Percentiles rank a stretch among this genome's conserved stretches.
These are phyloP conservation scores for Carabus problematicus DNA, from an alignment of 2,888 invertebrate species.

Conservation along the genomic window DNA sequence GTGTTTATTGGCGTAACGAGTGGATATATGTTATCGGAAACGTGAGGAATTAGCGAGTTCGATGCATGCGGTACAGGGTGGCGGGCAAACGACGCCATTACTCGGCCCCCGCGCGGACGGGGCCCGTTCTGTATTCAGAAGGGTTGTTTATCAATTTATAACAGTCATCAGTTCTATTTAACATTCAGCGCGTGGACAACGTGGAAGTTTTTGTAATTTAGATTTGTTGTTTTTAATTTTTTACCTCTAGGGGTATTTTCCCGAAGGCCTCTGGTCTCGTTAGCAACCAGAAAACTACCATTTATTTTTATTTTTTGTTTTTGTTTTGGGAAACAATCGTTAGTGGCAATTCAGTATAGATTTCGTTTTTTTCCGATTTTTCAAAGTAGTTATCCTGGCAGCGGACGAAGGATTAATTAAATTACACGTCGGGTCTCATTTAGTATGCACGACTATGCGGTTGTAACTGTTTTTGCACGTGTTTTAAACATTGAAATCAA, in stretches of 20 bases:
- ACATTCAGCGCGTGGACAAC: conserved; percentile 1
- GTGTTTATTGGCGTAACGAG: conserved; percentile 31
- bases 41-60: conserved; percentile 28
- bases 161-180: conserved; percentile 24
- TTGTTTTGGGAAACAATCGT: background rate
- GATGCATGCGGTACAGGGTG: background rate
- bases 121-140: conserved; percentile 26
- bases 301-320: background rate
- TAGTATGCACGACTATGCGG: no score
- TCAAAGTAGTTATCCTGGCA: background rate
- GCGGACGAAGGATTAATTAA: no score
- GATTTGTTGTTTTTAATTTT: conserved; percentile 33
- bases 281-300: conserved; percentile 1
- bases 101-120: background rate
- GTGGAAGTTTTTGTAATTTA: conserved; percentile 23
- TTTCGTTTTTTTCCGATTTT: background rate
- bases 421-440: no score
- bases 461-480: no score
- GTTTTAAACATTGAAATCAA: no score
- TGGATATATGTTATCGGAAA: conserved; percentile 32
- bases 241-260: background rate
- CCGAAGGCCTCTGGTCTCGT: background rate
- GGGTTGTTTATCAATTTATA: conserved; percentile 35
- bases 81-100: conserved; percentile 20
- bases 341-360: background rate